Evolutionary conservation across 1,140 invertebrate species (phyloP).

Genomic region (Oncopeltus fasciatus): DNA sequence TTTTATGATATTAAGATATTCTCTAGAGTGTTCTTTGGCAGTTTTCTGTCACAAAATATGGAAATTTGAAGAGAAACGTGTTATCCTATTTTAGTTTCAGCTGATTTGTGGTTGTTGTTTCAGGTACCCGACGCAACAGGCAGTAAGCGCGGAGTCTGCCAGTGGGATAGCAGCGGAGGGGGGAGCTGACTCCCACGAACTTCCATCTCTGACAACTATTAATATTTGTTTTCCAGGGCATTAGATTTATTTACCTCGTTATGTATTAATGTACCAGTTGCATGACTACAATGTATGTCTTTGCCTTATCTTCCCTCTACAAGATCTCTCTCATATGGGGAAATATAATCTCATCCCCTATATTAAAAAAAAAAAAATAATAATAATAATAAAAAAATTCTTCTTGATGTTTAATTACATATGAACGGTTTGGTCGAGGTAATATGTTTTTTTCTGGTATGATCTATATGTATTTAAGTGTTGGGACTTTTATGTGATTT

Average conservation of each 20-base stretch:
- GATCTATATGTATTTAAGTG: not conserved
- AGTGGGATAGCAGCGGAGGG: not conserved
- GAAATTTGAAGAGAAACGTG: too few species aligned
- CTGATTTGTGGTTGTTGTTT: conserved; percentile 7
- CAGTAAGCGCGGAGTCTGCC: conserved; percentile 8
- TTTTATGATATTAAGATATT: too few species aligned
- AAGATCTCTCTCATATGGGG: not conserved
- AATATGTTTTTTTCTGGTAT: not conserved
- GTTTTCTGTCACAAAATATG: too few species aligned
- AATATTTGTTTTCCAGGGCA: conserved; percentile 5
- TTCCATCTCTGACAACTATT: not conserved
- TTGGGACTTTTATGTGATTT: conserved; percentile 2
- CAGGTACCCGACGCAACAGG: conserved; percentile 17
- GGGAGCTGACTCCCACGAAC: not conserved
- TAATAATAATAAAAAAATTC: not conserved
- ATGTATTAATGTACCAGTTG: conserved; percentile 9
- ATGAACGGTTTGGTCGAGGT: not conserved
- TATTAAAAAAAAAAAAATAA: not conserved
- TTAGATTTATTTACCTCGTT: not conserved
- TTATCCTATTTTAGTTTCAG: too few species aligned
- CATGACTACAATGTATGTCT: conserved; percentile 7
- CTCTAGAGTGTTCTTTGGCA: too few species aligned
- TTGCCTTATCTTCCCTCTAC: too few species aligned
- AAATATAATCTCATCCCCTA: not conserved
- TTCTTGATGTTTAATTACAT: not conserved